Percentiles rank a stretch among this genome's conserved stretches.
Evolutionary conservation across 2,888 invertebrate genomes (phyloP).

Genomic region (Achlya flavicornis): DNA sequence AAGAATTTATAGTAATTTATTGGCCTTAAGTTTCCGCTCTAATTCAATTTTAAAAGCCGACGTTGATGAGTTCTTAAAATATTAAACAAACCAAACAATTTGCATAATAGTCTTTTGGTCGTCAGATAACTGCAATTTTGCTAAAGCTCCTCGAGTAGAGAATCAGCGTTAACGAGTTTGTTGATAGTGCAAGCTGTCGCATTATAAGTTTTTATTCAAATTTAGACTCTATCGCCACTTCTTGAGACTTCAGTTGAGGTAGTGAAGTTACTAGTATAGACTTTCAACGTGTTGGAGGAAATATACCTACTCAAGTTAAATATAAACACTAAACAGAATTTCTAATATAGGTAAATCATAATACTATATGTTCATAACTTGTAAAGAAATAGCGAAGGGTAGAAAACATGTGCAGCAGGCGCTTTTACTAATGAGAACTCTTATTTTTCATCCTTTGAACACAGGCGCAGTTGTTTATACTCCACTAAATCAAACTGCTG

Average conservation of each 20-base stretch:
- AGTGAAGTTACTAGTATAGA: too few species aligned
- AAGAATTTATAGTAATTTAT: background rate
- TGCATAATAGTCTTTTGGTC: background rate
- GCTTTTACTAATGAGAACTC: constrained; percentile 17
- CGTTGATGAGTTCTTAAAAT: background rate
- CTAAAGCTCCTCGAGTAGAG: constrained; percentile 4
- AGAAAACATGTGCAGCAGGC: too few species aligned
- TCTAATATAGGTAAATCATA: too few species aligned
- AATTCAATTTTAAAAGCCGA: background rate
- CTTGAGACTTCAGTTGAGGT: background rate
- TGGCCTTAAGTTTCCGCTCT: background rate
- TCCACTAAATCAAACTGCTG: background rate
- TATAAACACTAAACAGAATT: too few species aligned
- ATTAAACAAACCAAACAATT: background rate
- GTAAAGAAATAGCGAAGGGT: too few species aligned
- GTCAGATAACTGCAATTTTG: constrained; percentile 9
- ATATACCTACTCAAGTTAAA: too few species aligned
- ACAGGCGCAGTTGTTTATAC: background rate
- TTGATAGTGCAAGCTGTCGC: constrained; percentile 5
- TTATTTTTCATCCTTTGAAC: background rate
- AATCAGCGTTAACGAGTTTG: constrained; percentile 9
- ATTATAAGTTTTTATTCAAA: background rate
- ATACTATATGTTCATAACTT: too few species aligned
- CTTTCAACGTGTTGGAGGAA: too few species aligned
- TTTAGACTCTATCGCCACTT: constrained; percentile 31